Conservation (phyloP, 1,140 invertebrate species). For the Diabrotica virgifera region DNA sequence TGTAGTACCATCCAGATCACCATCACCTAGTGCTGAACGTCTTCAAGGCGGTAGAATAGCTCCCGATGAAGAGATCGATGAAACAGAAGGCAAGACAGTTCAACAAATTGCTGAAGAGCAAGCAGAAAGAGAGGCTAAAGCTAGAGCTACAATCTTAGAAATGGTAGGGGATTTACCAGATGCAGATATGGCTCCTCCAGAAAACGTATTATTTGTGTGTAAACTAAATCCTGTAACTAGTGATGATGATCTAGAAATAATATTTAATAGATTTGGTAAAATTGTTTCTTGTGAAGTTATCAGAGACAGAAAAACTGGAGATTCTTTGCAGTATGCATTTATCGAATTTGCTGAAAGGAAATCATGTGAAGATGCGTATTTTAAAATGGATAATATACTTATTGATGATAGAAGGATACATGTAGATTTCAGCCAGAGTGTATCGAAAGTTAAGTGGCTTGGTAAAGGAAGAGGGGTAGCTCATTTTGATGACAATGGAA, state of each 20-base stretch:
- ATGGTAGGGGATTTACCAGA: slow-evolving; percentile 98
- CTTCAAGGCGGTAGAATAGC: slow-evolving; percentile 82
- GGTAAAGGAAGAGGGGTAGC: slow-evolving; percentile 76
- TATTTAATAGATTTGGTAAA: slow-evolving; percentile 95
- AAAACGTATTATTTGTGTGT: slow-evolving; percentile 99
- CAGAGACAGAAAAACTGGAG: slow-evolving; percentile 85
- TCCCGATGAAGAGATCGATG: slow-evolving; percentile 93
- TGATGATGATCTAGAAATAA: slow-evolving; percentile 96
- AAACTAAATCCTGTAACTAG: slow-evolving; percentile 99
- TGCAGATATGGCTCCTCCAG: slow-evolving; percentile 95
- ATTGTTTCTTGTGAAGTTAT: slow-evolving; percentile 97
- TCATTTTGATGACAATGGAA: slow-evolving; percentile 45
- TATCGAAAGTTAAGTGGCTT: slow-evolving; percentile 86
- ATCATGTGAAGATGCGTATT: slow-evolving; percentile 97
- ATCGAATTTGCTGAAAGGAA: slow-evolving; percentile 96
- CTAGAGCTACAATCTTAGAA: slow-evolving; percentile 95
- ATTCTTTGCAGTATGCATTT: slow-evolving; percentile 98
- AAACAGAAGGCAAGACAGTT: slow-evolving; percentile 76
- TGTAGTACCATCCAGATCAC: slow-evolving; percentile 76
- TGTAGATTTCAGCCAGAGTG: slow-evolving; percentile 99
- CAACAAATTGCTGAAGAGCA: slow-evolving; percentile 86
- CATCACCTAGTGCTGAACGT: slow-evolving; percentile 79
- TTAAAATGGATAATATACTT: slow-evolving; percentile 99
- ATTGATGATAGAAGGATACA: slow-evolving; percentile 99
- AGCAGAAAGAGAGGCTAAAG: slow-evolving; percentile 90